Conservation (phyloP, 2,113 vertebrate genomes). For the Grammomys dolichurus region DNA sequence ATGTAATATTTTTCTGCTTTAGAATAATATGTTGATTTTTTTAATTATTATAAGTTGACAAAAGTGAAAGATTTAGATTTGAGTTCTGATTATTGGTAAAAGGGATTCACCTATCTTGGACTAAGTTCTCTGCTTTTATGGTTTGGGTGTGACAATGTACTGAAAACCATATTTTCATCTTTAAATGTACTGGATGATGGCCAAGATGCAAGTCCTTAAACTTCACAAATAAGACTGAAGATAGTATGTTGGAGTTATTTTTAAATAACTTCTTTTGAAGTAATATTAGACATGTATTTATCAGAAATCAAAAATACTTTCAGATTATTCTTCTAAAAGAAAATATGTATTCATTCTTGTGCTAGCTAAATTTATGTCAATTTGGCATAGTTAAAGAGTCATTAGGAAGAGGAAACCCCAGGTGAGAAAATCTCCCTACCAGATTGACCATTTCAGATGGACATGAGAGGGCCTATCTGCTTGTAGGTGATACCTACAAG, state of each 20-base stretch:
- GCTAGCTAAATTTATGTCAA: not conserved
- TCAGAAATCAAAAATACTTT: slow-evolving; percentile 8
- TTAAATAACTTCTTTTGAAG: not conserved
- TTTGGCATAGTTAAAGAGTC: not conserved
- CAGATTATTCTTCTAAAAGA: not conserved
- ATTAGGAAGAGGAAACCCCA: not conserved
- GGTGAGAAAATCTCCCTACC: not conserved
- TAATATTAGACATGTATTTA: not conserved
- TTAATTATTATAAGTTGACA: not conserved
- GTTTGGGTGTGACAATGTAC: not conserved
- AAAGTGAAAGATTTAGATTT: not conserved
- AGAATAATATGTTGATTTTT: not conserved
- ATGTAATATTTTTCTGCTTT: not conserved
- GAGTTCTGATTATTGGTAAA: not conserved
- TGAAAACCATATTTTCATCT: not conserved
- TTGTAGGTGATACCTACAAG: not conserved
- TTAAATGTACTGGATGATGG: not conserved
- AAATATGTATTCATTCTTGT: not conserved
- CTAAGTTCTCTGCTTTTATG: not conserved
- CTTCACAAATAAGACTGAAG: not conserved
- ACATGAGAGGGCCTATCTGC: not conserved
- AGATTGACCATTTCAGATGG: not conserved
- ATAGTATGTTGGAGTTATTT: not conserved
- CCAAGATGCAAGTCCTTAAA: not conserved
- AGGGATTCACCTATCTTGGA: not conserved